Base-by-base conservation (phyloP, 2,113 vertebrate genomes). In the Oryzias javanicus region DNA sequence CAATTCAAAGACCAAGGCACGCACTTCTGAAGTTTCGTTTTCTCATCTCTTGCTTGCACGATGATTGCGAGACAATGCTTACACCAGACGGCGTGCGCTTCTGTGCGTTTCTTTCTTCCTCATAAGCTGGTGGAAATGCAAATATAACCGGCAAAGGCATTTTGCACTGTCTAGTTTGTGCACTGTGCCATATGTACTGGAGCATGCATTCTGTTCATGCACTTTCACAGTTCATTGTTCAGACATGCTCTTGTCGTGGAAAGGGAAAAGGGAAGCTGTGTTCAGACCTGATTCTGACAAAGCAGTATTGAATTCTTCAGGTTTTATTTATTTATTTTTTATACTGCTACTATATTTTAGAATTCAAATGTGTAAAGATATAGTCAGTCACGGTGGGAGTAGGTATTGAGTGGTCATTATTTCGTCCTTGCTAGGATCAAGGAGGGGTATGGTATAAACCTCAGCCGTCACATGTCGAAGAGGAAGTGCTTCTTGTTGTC, bases 341-440 rank as follows among this genome's bases (percentile, higher is more conserved):
- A 62, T 41, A 54, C 29, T 52, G 18, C 48, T 48, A 63, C 57
- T 67, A 18, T 56, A 48, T 51, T 49, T 24, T 53, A 56, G 12
- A 5, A 25, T 2, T 14, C 44, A 57, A 54, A 74, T 72, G 24
- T 15, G 14, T 67, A 10, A 35, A 35, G 35, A 12, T 35, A 22
- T 22, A 35, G 68, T 47, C 64, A 70, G 55, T 45, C 44, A 52
- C 40, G 35, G 50, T 84, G 77, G 77, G 75, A 84, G 80, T 64
- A 24, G 45, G 62, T 81, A 80, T 75, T 80, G 69, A 78, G 41
- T 72, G 14, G 29, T 60, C 47, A 57, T 44, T 5, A 14, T 44
- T 61, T 49, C 71, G 70, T 62, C 19, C 64, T 45, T 74, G 66
- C 69, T 74, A 18, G 5, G 20, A 17, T 13, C 52, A 55, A 47